Percentiles rank a stretch among this genome's conserved stretches.
Evolutionary conservation across 2,888 invertebrate genomes (phyloP).

Genomic region (Leptopilina drosophilae): DNA sequence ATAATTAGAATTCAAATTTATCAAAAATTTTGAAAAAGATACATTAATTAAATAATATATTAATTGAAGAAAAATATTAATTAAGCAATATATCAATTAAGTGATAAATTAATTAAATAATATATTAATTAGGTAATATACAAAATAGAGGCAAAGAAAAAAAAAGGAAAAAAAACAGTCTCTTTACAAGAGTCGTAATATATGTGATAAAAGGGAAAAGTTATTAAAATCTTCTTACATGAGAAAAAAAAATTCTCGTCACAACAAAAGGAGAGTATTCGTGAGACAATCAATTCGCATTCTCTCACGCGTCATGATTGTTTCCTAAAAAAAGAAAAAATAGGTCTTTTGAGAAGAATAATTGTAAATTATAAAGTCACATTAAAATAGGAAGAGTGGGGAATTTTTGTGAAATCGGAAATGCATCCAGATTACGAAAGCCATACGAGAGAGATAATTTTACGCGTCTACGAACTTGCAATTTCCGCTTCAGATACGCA

Average conservation of each 20-base stretch:
- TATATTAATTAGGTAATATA: background rate
- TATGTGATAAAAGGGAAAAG: constrained; percentile 52
- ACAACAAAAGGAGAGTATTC: constrained; percentile 53
- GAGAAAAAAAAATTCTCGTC: constrained; percentile 58
- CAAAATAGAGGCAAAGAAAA: background rate
- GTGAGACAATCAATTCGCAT: constrained; percentile 55
- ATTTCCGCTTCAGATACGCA: constrained; percentile 37
- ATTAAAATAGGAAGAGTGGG: background rate
- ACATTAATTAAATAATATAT: too few relatives aligned
- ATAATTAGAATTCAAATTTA: too few relatives aligned
- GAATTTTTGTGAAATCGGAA: constrained; percentile 57
- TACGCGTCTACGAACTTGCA: constrained; percentile 5
- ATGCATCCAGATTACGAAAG: constrained; percentile 51
- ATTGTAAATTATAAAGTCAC: constrained; percentile 13
- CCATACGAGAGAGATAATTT: constrained; percentile 40
- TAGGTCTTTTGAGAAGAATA: constrained; percentile 26
- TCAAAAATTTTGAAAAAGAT: too few relatives aligned
- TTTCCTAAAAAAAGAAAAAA: constrained; percentile 42
- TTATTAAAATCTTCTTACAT: constrained; percentile 42
- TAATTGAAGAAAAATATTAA: too few relatives aligned
- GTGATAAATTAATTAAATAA: background rate
- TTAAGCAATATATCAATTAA: background rate
- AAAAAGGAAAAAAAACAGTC: too few relatives aligned
- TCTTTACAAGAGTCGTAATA: background rate
- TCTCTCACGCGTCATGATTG: constrained; percentile 55